Evolutionary conservation across 2,797 vertebrate genomes (phyloP).

Genomic region (Paguma larvata): DNA sequence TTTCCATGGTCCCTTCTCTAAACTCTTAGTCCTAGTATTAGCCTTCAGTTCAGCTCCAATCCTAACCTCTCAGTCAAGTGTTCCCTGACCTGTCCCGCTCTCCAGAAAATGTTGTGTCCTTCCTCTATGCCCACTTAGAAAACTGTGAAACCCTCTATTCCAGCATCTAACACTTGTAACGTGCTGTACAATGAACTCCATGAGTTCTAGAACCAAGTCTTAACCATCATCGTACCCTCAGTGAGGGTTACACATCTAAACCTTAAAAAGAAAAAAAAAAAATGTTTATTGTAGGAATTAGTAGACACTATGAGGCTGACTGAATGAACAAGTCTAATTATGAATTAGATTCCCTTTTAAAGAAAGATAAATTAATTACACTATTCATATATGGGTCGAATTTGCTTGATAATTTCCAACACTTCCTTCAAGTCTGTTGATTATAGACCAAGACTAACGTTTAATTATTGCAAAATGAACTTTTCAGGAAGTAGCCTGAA

Average conservation of each 20-base stretch:
- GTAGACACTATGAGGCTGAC: neutral
- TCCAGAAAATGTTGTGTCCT: neutral
- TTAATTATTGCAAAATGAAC: conserved; percentile 72
- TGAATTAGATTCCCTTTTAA: neutral
- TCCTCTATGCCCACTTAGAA: neutral
- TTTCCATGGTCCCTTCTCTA: neutral
- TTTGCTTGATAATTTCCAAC: conserved; percentile 19
- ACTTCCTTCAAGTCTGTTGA: neutral
- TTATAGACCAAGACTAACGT: neutral
- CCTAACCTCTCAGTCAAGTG: neutral
- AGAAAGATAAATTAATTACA: conserved; percentile 31
- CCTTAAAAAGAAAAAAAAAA: neutral
- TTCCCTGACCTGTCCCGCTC: neutral
- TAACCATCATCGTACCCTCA: neutral
- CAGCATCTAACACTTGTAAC: neutral
- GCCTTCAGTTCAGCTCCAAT: neutral
- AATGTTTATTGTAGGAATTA: neutral
- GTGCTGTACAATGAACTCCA: neutral
- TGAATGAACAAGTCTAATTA: neutral
- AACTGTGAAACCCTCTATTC: neutral
- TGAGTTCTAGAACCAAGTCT: neutral
- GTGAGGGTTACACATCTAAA: neutral
- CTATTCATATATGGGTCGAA: conserved; percentile 11
- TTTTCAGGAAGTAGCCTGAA: conserved; percentile 65
- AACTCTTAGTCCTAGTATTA: neutral